Base-by-base conservation (phyloP, 2,888 invertebrate species). In the Parasteatoda lunata region DNA sequence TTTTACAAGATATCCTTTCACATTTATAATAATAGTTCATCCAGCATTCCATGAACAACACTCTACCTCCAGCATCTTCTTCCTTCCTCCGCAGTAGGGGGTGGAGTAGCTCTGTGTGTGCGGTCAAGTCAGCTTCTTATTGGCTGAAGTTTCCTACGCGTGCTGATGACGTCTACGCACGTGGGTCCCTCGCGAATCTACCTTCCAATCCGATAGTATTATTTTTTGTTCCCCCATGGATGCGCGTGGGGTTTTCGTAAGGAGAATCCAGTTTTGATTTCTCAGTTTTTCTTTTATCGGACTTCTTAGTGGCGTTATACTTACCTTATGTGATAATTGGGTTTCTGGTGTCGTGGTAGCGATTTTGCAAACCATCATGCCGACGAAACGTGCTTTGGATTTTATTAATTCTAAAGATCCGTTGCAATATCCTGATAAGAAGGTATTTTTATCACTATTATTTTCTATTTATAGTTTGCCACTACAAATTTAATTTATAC, bases 81-180 rank as follows among this genome's bases (percentile, higher is more conserved):
- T 30, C 47, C 30, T 8, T 45, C 47, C 76, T 65, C 15, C 30
- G 65, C 65, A 66, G 76, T 13, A 8, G 70, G 68, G 48, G 11
- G 80, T 65, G n/a, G 52, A 47, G 51, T 9, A 73, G 30, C n/a
- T 51, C 68, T 54, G 69, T 59, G 75, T 73, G 81, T 68, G 48
- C 51, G 77, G 45, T 66, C 59, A 59, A 59, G 66, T 59, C 47
- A 48, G 11, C 47, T 8, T 75, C 54, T 64, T 11, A 79, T 78
- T 84, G 78, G 84, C 64, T 15, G 59, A 15, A 30, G n/a, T 68
- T 13, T 30, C 65, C 51, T 51, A 45, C 80, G 84, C 79, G 84
- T 84, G 78, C 84, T 64, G 64, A 59, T 51, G 73, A 79, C 84
- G 79, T 84, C 73, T 51, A 54, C 66, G 85, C 85, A 85, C 85